These are phyloP conservation scores for Plutella xylostella DNA, from an alignment of 2,888 invertebrate species.

Conservation along the genomic window DNA sequence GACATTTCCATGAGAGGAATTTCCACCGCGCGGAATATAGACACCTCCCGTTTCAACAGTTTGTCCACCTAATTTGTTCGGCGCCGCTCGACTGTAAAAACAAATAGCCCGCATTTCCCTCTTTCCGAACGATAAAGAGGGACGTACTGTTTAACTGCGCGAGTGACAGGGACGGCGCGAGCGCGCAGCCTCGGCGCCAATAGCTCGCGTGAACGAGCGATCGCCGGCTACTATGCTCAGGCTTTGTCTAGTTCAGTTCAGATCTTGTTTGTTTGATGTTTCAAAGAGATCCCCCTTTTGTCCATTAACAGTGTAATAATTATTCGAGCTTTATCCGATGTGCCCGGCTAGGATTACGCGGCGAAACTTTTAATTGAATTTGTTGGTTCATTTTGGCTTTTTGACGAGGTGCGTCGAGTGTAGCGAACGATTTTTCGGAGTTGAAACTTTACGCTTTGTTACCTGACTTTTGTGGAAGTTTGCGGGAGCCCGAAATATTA, in stretches of 20 bases:
- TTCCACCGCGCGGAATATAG: constrained; percentile 56
- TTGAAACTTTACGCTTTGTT: constrained; percentile 10
- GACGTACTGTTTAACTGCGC: constrained; percentile 40
- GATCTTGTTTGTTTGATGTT: constrained; percentile 53
- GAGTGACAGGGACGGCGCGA: constrained; percentile 42
- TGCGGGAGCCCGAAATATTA: constrained; percentile 11
- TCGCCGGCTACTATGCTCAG: constrained; percentile 46
- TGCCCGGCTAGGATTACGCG: constrained; percentile 47
- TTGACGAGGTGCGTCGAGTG: constrained; percentile 42
- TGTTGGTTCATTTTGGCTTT: constrained; percentile 53
- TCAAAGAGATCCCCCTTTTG: constrained; percentile 47
- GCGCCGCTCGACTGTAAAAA: constrained; percentile 64
- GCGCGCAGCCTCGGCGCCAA: constrained; percentile 35
- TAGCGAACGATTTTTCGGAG: constrained; percentile 43
- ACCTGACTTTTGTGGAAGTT: constrained; percentile 7
- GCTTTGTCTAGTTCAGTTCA: constrained; percentile 52
- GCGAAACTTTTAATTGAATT: constrained; percentile 64
- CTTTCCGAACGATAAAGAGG: constrained; percentile 48
- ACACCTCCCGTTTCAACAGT: constrained; percentile 66
- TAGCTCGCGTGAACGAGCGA: constrained; percentile 50
- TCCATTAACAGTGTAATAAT: constrained; percentile 56
- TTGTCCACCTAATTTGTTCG: constrained; percentile 70
- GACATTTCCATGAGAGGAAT: constrained; percentile 53
- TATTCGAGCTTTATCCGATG: constrained; percentile 58
- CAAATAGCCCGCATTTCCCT: constrained; percentile 61